Evolutionary conservation across 2,888 invertebrate species (phyloP), one percentile per base, ranked within the genome.

Genomic region (Sinodicranocentrus sp.): DNA sequence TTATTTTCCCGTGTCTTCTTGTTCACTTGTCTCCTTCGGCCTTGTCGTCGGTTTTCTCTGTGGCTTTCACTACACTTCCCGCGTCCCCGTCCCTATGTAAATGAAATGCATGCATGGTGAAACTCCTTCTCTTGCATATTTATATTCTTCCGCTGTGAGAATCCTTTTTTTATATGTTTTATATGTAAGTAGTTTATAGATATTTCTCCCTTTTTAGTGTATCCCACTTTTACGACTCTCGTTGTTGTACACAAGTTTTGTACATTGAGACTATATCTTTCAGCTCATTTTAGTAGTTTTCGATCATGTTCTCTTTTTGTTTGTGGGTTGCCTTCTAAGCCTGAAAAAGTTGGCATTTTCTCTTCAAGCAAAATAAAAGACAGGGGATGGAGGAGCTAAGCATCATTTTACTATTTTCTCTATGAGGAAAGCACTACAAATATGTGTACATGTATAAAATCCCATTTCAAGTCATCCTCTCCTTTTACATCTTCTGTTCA

Each of bases 1-100:
- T 77, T 77, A 77, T 68, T 77, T 77, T 48, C 72, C 68, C 78
- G 78, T 78, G 61, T 71, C 70, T 70, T 54, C 26, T 61, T 54
- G 21, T 21, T 59, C 43, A 0, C 71, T 79, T 80, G 80, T 80
- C 80, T 80, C 72, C 48, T 61, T 72, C 80, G 80, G 72, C 80
- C 80, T 80, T 80, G 80, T 80, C 80, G 80, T 80, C 80, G 80
- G 80, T 80, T 80, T 80, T 80, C 80, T 80, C 80, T 80, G 80
- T 80, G 80, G 80, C 80, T 80, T 80, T 71, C 63, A 71, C 70
- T 63, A 63, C 71, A 79, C 23, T 71, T 63, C 52, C 17, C 28
- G 15, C 28, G 78, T 70, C 59, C n/a, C 23, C 70, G 59, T 52
- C 28, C 54, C 25, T 73, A 73, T 80, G 80, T 80, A 80, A 80